Evolutionary conservation across 1,140 invertebrate genomes (phyloP).

Genomic region (Caerostris darwini): DNA sequence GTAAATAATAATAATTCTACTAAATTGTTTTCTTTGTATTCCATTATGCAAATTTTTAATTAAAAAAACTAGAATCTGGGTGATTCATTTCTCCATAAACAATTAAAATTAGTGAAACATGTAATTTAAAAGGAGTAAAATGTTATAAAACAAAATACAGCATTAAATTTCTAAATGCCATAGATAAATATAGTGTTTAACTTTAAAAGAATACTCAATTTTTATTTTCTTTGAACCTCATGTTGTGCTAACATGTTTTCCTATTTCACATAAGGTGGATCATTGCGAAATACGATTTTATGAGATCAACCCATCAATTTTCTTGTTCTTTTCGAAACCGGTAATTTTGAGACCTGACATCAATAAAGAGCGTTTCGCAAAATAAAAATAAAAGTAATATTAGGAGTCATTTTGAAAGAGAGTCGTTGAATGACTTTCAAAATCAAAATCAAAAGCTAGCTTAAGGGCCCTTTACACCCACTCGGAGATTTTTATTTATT

Average conservation of each 20-base stretch:
- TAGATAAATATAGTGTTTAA: not conserved
- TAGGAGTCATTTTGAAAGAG: not conserved
- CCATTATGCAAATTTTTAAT: too few relatives aligned
- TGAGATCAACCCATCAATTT: not conserved
- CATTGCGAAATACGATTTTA: not conserved
- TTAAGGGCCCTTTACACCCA: not conserved
- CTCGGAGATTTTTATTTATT: not conserved
- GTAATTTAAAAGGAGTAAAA: not conserved
- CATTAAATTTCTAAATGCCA: not conserved
- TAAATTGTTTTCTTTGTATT: too few relatives aligned
- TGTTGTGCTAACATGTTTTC: not conserved
- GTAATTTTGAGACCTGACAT: not conserved
- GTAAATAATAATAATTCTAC: too few relatives aligned
- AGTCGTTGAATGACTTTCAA: conserved; percentile 7
- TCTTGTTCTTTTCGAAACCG: not conserved
- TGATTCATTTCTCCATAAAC: too few relatives aligned
- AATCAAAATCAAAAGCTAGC: not conserved
- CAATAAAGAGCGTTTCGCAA: not conserved
- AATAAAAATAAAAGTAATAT: not conserved
- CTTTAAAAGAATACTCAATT: not conserved
- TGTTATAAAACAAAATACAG: not conserved
- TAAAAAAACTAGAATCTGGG: too few relatives aligned
- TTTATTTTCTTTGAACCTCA: not conserved
- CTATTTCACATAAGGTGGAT: not conserved
- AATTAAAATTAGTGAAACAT: too few relatives aligned